Evolutionary conservation across 2,888 invertebrate genomes (phyloP).

Genomic region (Himalopsyche kuldschensis): DNA sequence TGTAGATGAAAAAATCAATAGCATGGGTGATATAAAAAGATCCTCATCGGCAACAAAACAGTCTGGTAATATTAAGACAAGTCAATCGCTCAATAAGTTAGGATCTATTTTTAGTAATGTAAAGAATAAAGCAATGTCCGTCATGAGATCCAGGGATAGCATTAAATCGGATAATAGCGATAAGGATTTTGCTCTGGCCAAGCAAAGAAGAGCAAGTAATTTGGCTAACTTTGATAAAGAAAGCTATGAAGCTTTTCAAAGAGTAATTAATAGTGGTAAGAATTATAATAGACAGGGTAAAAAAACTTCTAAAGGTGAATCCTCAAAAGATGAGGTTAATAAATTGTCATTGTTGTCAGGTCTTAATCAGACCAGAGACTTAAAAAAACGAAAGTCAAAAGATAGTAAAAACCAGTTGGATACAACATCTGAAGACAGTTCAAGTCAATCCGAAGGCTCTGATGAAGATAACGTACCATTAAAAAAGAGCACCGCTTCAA

Average conservation of each 20-base stretch:
- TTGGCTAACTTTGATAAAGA: neutral
- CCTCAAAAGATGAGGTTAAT: neutral
- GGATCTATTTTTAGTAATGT: constrained; percentile 58
- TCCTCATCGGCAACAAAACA: neutral
- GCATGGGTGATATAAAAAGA: constrained; percentile 18
- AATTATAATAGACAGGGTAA: neutral
- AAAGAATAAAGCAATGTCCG: constrained; percentile 57
- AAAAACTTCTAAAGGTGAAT: neutral
- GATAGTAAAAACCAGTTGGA: no score
- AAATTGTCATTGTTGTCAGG: neutral
- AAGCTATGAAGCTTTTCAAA: neutral
- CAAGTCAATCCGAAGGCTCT: constrained; percentile 28
- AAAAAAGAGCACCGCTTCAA: neutral
- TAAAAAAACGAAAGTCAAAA: no score
- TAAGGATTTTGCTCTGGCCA: neutral
- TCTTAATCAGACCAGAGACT: no score
- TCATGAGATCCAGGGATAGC: constrained; percentile 49
- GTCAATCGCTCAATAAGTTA: constrained; percentile 40
- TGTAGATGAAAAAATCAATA: constrained; percentile 48
- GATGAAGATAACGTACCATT: constrained; percentile 7
- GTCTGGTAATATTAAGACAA: constrained; percentile 45
- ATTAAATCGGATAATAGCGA: neutral
- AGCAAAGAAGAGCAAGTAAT: neutral
- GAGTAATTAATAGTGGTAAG: neutral
- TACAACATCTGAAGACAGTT: neutral